Base-by-base conservation (phyloP, 2,888 invertebrate genomes). In the Microctonus hyperodae region DNA sequence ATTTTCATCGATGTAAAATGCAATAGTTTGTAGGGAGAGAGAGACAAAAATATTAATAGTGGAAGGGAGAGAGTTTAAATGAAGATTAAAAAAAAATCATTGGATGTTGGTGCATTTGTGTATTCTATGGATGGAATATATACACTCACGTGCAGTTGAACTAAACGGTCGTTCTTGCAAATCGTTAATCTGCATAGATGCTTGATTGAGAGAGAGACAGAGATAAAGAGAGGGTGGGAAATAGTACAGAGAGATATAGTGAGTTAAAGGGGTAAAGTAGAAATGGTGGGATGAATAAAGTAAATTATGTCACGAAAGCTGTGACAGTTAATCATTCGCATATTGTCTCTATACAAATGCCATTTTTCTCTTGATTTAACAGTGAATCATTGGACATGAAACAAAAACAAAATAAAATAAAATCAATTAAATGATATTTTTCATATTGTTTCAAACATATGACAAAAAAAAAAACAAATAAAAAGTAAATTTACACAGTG, bases 351-450 rank as follows among this genome's bases (percentile, higher is more conserved):
- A 7, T 28, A 28, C 4, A 28, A 5, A 28, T 7, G 7, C 28
- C 5, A 28, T 37, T 44, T n/a, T 44, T 16, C 9, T 1, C 20
- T 16, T 16, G 16, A 44, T 44, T 44, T 44, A 7, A 40, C 9
- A 16, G 7, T 44, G 44, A 7, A 16, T 7, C 7, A 37, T 40
- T n/a, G 40, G n/a, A 25, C 25, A 9, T 25, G 4, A 58, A 64
- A 69, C 23, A 64, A 57, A 28, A 69, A 67, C 53, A 31, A 64
- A 67, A 55, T 20, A 16, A 55, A 67, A 66, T 63, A 64, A 65
- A 22, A 51, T 13, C 22, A 51, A 28, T 4, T 51, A 51, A 23
- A 28, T 7, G 28, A 28, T 28, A 28, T 5, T 28, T 28, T n/a
- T n/a, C n/a, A n/a, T n/a, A n/a, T n/a, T n/a, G n/a, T n/a, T n/a